Evolutionary conservation across 2,888 invertebrate genomes (phyloP).

Genomic region (Microctonus hyperodae): DNA sequence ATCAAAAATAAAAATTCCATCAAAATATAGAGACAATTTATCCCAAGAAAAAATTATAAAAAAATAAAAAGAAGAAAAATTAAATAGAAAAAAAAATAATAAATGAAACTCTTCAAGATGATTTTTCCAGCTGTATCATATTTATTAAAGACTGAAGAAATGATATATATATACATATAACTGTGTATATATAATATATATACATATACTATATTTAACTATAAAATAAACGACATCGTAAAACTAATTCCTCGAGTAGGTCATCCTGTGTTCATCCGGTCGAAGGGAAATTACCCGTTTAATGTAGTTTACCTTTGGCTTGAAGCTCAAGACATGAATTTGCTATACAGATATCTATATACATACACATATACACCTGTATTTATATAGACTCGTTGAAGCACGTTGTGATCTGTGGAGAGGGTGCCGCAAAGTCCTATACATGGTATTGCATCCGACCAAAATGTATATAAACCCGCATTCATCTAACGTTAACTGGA

Average conservation of each 20-base stretch:
- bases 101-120: conserved; percentile 17
- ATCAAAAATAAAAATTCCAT: conserved; percentile 17
- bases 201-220: neutral
- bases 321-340: conserved; percentile 32
- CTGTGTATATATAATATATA: neutral
- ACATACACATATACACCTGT: conserved; percentile 11
- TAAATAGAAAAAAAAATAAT: conserved; percentile 1
- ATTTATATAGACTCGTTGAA: neutral
- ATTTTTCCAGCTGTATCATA: conserved; percentile 15
- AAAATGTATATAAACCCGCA: neutral
- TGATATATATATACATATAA: too few species aligned
- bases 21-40: neutral
- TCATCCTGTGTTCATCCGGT: conserved; percentile 21
- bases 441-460: neutral
- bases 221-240: conserved; percentile 16
- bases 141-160: too few species aligned
- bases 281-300: conserved; percentile 34
- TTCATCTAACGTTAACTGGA: neutral
- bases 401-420: neutral
- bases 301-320: conserved; percentile 36
- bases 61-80: conserved; percentile 3
- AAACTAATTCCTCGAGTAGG: conserved; percentile 25
- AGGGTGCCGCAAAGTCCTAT: neutral
- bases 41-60: neutral
- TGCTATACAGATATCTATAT: neutral